Evolutionary conservation across 2,113 vertebrate species (phyloP), one percentile per base, ranked within the genome.

Genomic region (Nicator chloris): DNA sequence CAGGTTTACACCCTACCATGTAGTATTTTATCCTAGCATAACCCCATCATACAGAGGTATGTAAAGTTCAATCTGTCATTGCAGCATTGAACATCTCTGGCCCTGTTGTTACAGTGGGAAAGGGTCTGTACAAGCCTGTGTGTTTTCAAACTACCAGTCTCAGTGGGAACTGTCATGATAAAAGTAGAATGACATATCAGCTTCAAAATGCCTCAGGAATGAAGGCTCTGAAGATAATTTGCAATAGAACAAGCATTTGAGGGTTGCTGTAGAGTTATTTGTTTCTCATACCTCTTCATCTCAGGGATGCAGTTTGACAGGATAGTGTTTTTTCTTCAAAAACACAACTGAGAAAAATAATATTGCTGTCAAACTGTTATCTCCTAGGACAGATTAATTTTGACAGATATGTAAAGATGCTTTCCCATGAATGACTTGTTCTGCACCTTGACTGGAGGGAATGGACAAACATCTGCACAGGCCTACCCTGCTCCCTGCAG

Each of bases 281-380:
- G 79, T 40, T 96, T 95, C 86, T 82, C 68, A 81, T 86, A 88
- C 8, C 65, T 86, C 73, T 92, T 92, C n/a, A 76, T 90, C 53
- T 83, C 76, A 78, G 53, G 21, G 42, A 72, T 83, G 30, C 6
- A 49, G 28, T 69, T 90, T 90, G 94, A 92, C 88, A 96, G 86
- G 56, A 39, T 71, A 64, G 79, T 69, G 60, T 56, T 93, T 95
- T 92, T 87, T 79, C 61, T 82, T 89, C 44, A 92, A n/a, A 81
- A 93, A 64, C 17, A 71, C 69, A 76, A 82, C 40, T 33, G 23
- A 42, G 37, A 57, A 83, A 90, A 92, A 94, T 86, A 75, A 78
- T 65, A 71, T 4, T 84, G 53, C 72, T 94, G 76, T 88, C 90
- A 93, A 90, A 64, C 18, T 80, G 42, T 82, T 79, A 50, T 90